phyloP scores from a whole-genome alignment of 2,113 vertebrate species.

The Nerophis lumbriciformis region DNA sequence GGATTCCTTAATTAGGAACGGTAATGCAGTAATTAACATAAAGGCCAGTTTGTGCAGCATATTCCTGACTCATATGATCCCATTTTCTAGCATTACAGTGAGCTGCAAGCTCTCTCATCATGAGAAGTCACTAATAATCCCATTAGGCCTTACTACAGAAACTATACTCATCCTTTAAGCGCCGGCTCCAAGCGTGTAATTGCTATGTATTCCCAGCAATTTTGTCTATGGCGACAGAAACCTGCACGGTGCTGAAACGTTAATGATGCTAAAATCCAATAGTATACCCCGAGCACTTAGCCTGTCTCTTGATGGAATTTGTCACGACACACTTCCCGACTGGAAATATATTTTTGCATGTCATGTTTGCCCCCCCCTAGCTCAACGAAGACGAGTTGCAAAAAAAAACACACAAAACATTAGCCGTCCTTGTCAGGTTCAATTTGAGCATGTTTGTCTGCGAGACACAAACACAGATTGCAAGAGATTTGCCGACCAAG shows the following conservation, averaged over 20 bases:
- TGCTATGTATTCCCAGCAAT: constrained; percentile 71
- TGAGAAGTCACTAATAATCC: constrained; percentile 66
- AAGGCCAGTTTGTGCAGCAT: constrained; percentile 48
- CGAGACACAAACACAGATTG: constrained; percentile 12
- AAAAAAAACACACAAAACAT: constrained; percentile 16
- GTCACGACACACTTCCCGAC: constrained; percentile 38
- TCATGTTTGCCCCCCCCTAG: constrained; percentile 14
- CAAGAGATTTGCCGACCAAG: constrained; percentile 7
- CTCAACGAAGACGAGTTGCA: not conserved
- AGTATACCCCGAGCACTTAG: constrained; percentile 55
- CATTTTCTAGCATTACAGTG: constrained; percentile 31
- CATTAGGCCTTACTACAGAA: constrained; percentile 63
- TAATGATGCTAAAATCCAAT: constrained; percentile 73
- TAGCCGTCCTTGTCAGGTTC: constrained; percentile 6
- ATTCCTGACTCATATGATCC: constrained; percentile 51
- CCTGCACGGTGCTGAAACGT: constrained; percentile 69
- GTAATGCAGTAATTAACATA: constrained; percentile 67
- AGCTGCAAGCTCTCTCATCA: constrained; percentile 39
- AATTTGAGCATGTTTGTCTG: not conserved
- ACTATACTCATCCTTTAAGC: constrained; percentile 62
- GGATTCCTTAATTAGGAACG: constrained; percentile 66
- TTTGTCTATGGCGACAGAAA: constrained; percentile 72
- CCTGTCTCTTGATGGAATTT: constrained; percentile 47
- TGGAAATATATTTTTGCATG: constrained; percentile 28
- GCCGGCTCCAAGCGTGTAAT: constrained; percentile 63